Percentiles rank a stretch among this genome's conserved stretches.
Evolutionary conservation across 2,797 vertebrate genomes (phyloP).

Genomic region (Pipistrellus kuhlii): DNA sequence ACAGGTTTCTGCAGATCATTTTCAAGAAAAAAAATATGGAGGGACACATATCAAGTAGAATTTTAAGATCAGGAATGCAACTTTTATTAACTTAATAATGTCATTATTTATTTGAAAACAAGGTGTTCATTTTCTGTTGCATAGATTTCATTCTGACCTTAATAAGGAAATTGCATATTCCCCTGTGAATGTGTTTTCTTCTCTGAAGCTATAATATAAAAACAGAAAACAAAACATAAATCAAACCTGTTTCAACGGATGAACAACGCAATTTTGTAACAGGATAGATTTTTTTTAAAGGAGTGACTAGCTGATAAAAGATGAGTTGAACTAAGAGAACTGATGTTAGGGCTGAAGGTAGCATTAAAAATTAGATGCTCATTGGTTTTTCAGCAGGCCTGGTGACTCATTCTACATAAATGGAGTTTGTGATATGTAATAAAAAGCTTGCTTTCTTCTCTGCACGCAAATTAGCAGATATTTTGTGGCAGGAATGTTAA

Average conservation of each 20-base stretch:
- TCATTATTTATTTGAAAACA: slow-evolving; percentile 70
- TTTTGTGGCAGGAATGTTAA: slow-evolving; percentile 88
- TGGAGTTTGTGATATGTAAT: slow-evolving; percentile 90
- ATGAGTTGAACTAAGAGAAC: slow-evolving; percentile 82
- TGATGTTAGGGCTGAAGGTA: slow-evolving; percentile 86
- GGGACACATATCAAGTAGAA: slow-evolving; percentile 36
- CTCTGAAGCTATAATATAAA: slow-evolving; percentile 70
- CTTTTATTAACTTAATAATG: slow-evolving; percentile 76
- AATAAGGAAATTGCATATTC: slow-evolving; percentile 81
- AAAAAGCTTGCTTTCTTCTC: slow-evolving; percentile 88
- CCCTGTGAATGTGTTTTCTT: slow-evolving; percentile 49
- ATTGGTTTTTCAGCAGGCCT: slow-evolving; percentile 86
- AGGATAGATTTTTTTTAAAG: slow-evolving; percentile 75
- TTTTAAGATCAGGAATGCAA: slow-evolving; percentile 65
- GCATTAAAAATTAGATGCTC: slow-evolving; percentile 85
- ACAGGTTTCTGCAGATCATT: slow-evolving; percentile 21
- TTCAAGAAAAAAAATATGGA: slow-evolving; percentile 30
- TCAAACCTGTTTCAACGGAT: slow-evolving; percentile 85
- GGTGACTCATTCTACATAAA: slow-evolving; percentile 88
- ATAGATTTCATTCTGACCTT: slow-evolving; percentile 78
- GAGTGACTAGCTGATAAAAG: slow-evolving; percentile 84
- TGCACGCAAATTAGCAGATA: slow-evolving; percentile 88
- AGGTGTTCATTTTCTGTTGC: slow-evolving; percentile 76
- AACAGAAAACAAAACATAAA: slow-evolving; percentile 68
- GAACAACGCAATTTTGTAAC: slow-evolving; percentile 84